A percentile compares a stretch with the other conserved stretches of the same genome.
Evolutionary conservation across 2,888 invertebrate genomes (phyloP).

Genomic region (Drosophila melanosoma): DNA sequence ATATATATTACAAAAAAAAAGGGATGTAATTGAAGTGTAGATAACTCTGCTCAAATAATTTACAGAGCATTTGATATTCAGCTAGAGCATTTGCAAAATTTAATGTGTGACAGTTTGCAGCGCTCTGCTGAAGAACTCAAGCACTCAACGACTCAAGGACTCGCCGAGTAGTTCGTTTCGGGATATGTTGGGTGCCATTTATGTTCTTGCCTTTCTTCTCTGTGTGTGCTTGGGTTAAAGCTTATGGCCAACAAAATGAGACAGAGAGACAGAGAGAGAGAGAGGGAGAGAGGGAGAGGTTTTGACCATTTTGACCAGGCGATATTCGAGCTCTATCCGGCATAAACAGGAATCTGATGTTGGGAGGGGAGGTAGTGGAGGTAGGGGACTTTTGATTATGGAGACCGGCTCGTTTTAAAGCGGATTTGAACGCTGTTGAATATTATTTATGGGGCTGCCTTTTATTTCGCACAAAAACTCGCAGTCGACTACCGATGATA

Average conservation of each 20-base stretch:
- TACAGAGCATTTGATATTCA: not conserved
- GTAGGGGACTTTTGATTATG: conserved; percentile 39
- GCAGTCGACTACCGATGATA: conserved; percentile 40
- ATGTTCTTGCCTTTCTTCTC: conserved; percentile 1
- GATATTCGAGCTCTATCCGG: conserved; percentile 29
- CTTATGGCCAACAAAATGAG: conserved; percentile 33
- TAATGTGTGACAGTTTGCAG: not conserved
- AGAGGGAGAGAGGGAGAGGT: not conserved
- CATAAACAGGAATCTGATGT: conserved; percentile 7
- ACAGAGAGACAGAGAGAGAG: not conserved
- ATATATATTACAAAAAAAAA: not conserved
- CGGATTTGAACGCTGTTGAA: conserved; percentile 76
- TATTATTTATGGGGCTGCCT: conserved; percentile 72
- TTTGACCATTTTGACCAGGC: conserved; percentile 51
- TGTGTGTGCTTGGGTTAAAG: conserved; percentile 37
- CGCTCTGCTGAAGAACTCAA: conserved; percentile 17
- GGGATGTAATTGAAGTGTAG: not conserved
- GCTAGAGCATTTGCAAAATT: not conserved
- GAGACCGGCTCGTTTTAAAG: conserved; percentile 68
- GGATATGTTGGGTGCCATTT: conserved; percentile 17
- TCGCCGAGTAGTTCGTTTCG: conserved; percentile 4
- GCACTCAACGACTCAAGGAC: conserved; percentile 22
- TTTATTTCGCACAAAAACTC: conserved; percentile 57
- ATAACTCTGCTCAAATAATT: not conserved
- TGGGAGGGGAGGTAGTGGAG: not conserved